Percentiles rank a stretch among this genome's conserved stretches.
Conservation (phyloP, 2,888 invertebrate species). For the Troilus luridus region DNA sequence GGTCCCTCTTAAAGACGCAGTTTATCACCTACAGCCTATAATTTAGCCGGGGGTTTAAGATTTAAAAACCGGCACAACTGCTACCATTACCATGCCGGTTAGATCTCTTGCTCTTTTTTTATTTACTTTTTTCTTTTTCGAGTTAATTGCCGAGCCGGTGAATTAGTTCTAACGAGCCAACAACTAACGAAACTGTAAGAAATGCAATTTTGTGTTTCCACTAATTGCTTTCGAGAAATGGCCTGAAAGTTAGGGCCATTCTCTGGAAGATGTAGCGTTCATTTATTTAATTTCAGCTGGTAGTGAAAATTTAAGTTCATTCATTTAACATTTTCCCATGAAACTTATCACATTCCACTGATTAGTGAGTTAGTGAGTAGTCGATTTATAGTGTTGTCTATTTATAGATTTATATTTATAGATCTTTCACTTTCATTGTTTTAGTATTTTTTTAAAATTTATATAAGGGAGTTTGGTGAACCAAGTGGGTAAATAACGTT, state of each 20-base stretch:
- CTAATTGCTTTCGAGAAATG: neutral
- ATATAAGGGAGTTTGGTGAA: too few relatives aligned
- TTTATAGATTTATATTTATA: too few relatives aligned
- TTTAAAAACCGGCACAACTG: neutral
- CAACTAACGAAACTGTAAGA: constrained; percentile 26
- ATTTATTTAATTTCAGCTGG: neutral
- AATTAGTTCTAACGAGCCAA: constrained; percentile 10
- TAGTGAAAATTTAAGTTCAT: neutral
- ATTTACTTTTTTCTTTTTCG: neutral
- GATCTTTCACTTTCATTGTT: too few relatives aligned
- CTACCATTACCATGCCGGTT: neutral
- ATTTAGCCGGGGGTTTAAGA: neutral
- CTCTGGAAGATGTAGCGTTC: neutral
- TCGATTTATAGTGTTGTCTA: too few relatives aligned
- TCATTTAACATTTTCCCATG: neutral
- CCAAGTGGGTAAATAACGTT: too few relatives aligned
- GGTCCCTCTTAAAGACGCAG: neutral
- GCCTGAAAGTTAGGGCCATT: neutral
- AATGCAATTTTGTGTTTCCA: neutral
- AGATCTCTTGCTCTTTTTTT: neutral
- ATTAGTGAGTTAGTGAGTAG: too few relatives aligned
- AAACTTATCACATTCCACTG: neutral
- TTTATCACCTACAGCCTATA: neutral
- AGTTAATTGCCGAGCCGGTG: neutral
- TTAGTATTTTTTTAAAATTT: too few relatives aligned